Evolutionary conservation across 1,140 invertebrate species (phyloP), one percentile per base, ranked within the genome.

Genomic region (Nixonia krombeini): DNA sequence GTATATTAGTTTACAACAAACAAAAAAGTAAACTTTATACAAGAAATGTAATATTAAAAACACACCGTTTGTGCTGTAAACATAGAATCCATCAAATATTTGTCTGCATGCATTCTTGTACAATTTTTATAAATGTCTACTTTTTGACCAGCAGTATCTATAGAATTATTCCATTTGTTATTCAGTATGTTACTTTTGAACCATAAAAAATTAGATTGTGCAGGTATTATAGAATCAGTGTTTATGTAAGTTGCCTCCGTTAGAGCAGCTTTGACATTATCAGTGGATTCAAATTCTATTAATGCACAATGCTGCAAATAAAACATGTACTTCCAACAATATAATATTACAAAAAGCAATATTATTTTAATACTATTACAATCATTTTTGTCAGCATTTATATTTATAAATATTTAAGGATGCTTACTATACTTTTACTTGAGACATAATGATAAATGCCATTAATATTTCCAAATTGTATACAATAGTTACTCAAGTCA

Each of bases 181-280:
- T 38, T 8, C 6, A 41, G 9, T 37, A 25, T 25, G 42, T 59
- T 50, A n/a, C 89, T 88, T 69, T 87, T 79, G 73, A 92, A 92
- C 91, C 90, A 91, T 0, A 93, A 75, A 73, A 92, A 89, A 0
- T 86, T 86, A 2, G 90, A 91, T n/a, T 86, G 75, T 1, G 87
- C 82, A 2, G 90, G 87, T 70, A 90, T 84, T n/a, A 88, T 78
- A 40, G 88, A 81, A 9, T 83, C 62, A 6, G 86, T 81, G 40
- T 87, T 80, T 4, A 84, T 73, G 72, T 87, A 86, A 2, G 76
- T 75, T 57, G 87, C 84, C 13, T 59, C 68, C n/a, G 66, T 46
- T 3, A 88, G 62, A 6, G 87, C 66, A 47, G 85, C 70, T 17
- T 78, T 70, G 0, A 88, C 81, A 52, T 86, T 80, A 0, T 73